Evolutionary conservation across 2,888 invertebrate genomes (phyloP), one percentile per base, ranked within the genome.

Genomic region (Rotaria socialis): DNA sequence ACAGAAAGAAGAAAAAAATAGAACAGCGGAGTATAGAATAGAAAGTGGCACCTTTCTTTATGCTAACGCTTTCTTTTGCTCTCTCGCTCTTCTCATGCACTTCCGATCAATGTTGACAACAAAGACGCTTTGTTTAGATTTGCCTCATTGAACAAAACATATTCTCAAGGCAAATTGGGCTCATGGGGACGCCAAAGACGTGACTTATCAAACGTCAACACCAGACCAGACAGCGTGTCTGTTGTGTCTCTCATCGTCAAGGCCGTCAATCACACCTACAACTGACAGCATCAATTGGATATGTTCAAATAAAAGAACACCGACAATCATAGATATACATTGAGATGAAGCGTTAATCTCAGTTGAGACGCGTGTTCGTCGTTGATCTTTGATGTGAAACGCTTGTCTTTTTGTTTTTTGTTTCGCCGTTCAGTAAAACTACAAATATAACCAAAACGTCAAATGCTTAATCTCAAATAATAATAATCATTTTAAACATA

Each of bases 381-480:
- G 35, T 67, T 67, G 67, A 67, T 67, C 67, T 67, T 67, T 67
- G 67, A 67, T 67, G 67, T 67, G 67, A 67, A 67, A 67, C 35
- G 67, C 67, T 67, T 67, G 67, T 35, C 35, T 67, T 50, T 11
- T 50, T 11, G 8, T 50, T 50, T 50, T 50, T 16, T 52, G 11
- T 47, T 60, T 60, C 27, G 35, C 67, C 67, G 67, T 67, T 16
- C 35, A 67, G 35, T 67, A 27, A 67, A 67, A 67, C 35, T 11
- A 67, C 67, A 67, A 67, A 67, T 67, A 27, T 16, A 67, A 67
- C 67, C 35, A 67, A 35, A 67, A 19, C 35, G 35, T 67, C 67
- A 67, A 35, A 67, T 67, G 67, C 19, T 67, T 67, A 67, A 67
- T 67, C 67, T 67, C 67, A 67, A 67, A 67, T 35, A 67, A 67